A percentile compares a stretch with the other conserved stretches of the same genome.
Evolutionary conservation across 2,113 vertebrate species (phyloP).

Genomic region (Hippotragus niger): DNA sequence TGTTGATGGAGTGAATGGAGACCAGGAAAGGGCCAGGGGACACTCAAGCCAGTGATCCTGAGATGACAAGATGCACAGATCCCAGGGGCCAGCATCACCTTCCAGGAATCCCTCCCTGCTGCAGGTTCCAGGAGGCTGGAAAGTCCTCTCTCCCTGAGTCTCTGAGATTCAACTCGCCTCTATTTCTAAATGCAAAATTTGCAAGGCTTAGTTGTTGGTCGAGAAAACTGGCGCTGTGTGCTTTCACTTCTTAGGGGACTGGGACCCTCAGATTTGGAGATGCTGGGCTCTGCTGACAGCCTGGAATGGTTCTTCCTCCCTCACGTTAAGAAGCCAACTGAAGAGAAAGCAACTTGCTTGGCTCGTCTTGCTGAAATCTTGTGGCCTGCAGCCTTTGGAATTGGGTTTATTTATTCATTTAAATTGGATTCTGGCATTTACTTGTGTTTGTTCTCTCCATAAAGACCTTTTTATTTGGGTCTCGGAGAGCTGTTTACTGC

Average conservation of each 20-base stretch:
- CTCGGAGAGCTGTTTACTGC: conserved; percentile 73
- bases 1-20: neutral
- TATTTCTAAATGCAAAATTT: too few relatives aligned
- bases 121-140: neutral
- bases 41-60: fast-evolving
- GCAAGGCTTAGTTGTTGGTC: neutral
- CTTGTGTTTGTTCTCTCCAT: conserved; percentile 68
- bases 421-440: conserved; percentile 70
- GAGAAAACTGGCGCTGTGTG: neutral
- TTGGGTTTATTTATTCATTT: conserved; percentile 45
- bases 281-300: neutral
- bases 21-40: neutral
- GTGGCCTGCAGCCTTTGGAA: conserved; percentile 64
- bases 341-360: conserved; percentile 42
- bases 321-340: neutral
- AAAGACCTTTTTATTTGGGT: conserved; percentile 78
- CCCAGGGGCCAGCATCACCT: fast-evolving
- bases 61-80: neutral
- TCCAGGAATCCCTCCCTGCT: fast-evolving
- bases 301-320: neutral
- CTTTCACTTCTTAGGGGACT: neutral
- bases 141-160: fast-evolving
- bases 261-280: neutral
- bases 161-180: fast-evolving
- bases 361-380: neutral